These are phyloP conservation scores for Atherinomorus stipes DNA, from an alignment of 2,113 vertebrate species.

Conservation along the genomic window DNA sequence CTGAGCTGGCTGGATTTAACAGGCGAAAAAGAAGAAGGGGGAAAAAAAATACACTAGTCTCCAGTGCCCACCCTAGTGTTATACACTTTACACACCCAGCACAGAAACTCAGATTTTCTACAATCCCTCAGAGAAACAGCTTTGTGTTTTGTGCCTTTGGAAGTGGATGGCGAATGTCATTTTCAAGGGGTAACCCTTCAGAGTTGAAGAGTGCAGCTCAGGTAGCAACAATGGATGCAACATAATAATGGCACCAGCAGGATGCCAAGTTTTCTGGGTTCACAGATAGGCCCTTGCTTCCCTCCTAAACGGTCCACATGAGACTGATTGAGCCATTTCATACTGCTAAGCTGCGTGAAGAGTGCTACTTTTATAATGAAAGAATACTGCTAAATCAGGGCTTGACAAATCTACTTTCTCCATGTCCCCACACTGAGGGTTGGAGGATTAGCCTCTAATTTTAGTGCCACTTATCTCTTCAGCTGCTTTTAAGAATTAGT, in stretches of 20 bases:
- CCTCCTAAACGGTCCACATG: conserved; percentile 48
- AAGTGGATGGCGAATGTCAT: conserved; percentile 37
- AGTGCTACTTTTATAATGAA: conserved; percentile 70
- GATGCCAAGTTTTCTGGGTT: conserved; percentile 56
- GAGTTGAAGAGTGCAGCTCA: conserved; percentile 59
- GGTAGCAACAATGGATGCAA: conserved; percentile 54
- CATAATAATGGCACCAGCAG: conserved; percentile 28
- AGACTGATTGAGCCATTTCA: conserved; percentile 73
- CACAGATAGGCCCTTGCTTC: conserved; percentile 37
- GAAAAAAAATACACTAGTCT: conserved; percentile 18
- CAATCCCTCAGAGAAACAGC: conserved; percentile 46
- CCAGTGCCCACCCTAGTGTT: conserved; percentile 43
- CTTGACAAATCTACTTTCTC: conserved; percentile 82
- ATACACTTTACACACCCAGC: conserved; percentile 49
- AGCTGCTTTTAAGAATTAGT: conserved; percentile 74
- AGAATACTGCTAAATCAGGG: conserved; percentile 75
- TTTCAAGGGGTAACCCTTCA: conserved; percentile 39
- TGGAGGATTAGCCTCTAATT: conserved; percentile 78
- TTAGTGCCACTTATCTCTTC: conserved; percentile 77
- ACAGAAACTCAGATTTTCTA: conserved; percentile 60
- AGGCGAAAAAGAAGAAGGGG: conserved; percentile 19
- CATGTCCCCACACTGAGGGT: conserved; percentile 71
- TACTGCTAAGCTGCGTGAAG: conserved; percentile 73
- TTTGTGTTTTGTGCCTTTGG: conserved; percentile 40
- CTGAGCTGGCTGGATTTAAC: conserved; percentile 68